These are phyloP conservation scores for Tridacna gigas DNA, from an alignment of 2,888 invertebrate species.

Conservation along the genomic window DNA sequence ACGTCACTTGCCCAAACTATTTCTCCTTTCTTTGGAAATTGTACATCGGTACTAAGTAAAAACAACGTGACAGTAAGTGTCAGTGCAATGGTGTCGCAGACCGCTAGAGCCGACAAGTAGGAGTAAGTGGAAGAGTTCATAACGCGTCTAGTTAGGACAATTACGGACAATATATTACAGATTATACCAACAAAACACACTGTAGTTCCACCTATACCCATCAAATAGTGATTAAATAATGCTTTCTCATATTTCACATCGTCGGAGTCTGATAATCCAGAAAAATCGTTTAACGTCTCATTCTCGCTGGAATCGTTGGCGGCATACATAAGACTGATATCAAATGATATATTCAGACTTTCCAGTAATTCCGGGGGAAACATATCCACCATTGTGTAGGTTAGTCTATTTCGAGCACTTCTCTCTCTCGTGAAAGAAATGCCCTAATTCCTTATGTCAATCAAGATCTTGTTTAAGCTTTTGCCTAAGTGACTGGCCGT, in stretches of 20 bases:
- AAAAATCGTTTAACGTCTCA: slow-evolving; percentile 5
- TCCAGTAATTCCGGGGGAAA: slow-evolving; percentile 43
- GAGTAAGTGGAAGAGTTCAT: slow-evolving; percentile 84
- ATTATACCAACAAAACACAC: slow-evolving; percentile 82
- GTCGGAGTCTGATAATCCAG: neutral
- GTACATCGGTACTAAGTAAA: slow-evolving; percentile 77
- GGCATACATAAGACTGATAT: slow-evolving; percentile 25
- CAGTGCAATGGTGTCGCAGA: slow-evolving; percentile 83
- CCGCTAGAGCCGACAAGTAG: slow-evolving; percentile 82
- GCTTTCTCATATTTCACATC: slow-evolving; percentile 58
- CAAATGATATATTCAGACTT: slow-evolving; percentile 39
- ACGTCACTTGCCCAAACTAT: slow-evolving; percentile 66
- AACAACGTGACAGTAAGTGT: slow-evolving; percentile 79
- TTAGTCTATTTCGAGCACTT: neutral
- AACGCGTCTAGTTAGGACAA: slow-evolving; percentile 80
- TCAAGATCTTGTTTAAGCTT: neutral
- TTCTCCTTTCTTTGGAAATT: slow-evolving; percentile 63
- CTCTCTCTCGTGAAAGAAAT: neutral
- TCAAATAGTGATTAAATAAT: slow-evolving; percentile 80
- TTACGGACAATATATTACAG: slow-evolving; percentile 82
- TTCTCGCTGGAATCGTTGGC: slow-evolving; percentile 1
- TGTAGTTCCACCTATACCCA: slow-evolving; percentile 82
- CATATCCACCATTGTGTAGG: slow-evolving; percentile 45
- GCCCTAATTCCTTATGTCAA: neutral
- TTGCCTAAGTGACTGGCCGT: too few species aligned